These are phyloP conservation scores for Paradoxurus hermaphroditus DNA, from an alignment of 2,113 vertebrate species.

Conservation along the genomic window DNA sequence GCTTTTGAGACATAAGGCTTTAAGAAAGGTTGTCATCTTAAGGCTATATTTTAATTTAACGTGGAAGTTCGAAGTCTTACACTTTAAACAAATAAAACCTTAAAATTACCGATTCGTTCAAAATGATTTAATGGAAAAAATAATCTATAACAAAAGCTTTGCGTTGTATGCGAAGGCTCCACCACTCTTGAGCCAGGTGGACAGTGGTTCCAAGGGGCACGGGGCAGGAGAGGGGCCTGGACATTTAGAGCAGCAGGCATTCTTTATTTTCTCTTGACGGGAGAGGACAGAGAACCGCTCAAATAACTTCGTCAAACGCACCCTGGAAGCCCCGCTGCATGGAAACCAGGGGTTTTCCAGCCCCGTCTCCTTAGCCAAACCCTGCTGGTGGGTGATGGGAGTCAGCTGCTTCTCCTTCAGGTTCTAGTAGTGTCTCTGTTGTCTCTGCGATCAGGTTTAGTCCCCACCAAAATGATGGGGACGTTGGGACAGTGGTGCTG, in stretches of 20 bases:
- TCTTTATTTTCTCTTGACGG: slow-evolving; percentile 88
- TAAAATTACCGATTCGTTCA: neutral
- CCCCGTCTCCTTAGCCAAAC: slow-evolving; percentile 91
- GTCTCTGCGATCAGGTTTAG: slow-evolving; percentile 90
- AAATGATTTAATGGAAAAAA: neutral
- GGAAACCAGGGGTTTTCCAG: slow-evolving; percentile 89
- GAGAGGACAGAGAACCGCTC: slow-evolving; percentile 87
- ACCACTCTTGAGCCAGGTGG: neutral
- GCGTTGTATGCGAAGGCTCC: neutral
- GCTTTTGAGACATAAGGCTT: neutral
- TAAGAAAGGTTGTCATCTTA: neutral
- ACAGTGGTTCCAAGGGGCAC: neutral
- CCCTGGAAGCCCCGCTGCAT: slow-evolving; percentile 83
- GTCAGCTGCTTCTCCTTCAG: slow-evolving; percentile 91
- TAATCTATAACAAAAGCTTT: neutral
- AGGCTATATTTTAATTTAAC: neutral
- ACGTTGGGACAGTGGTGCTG: neutral
- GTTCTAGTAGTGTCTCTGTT: slow-evolving; percentile 91
- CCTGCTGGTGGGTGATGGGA: slow-evolving; percentile 69
- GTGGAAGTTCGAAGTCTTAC: neutral
- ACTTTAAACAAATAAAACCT: neutral
- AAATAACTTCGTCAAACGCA: slow-evolving; percentile 81
- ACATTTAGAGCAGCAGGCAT: neutral
- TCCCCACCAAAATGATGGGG: slow-evolving; percentile 80
- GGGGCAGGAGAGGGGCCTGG: neutral